Evolutionary conservation across 2,113 vertebrate genomes (phyloP).

Genomic region (Syngnathus typhle): DNA sequence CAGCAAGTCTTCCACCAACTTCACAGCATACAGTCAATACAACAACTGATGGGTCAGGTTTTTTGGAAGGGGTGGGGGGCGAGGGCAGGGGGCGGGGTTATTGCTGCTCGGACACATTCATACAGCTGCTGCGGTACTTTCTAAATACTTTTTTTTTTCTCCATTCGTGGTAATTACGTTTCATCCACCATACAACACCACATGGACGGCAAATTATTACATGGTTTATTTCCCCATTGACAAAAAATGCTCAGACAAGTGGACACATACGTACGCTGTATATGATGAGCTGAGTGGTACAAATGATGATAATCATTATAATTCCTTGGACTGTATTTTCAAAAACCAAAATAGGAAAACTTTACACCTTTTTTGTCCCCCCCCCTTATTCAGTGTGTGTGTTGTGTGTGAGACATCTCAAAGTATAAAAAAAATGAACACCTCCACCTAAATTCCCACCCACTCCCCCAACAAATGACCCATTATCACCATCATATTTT

Average conservation of each 20-base stretch:
- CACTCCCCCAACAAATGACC: conserved; percentile 47
- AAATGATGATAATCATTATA: conserved; percentile 15
- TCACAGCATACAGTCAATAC: conserved; percentile 41
- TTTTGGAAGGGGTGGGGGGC: conserved; percentile 35
- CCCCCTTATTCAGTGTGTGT: conserved; percentile 48
- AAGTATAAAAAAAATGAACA: conserved; percentile 66
- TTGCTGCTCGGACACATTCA: conserved; percentile 70
- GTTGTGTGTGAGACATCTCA: conserved; percentile 56
- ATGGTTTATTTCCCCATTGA: conserved; percentile 49
- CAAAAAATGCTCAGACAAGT: conserved; percentile 38
- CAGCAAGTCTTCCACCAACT: conserved; percentile 27
- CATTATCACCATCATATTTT: conserved; percentile 50
- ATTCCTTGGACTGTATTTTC: conserved; percentile 49
- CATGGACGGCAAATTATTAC: conserved; percentile 54
- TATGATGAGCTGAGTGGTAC: conserved; percentile 31
- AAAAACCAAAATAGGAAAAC: conserved; percentile 76
- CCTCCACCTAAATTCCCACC: conserved; percentile 23
- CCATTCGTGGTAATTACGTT: conserved; percentile 62
- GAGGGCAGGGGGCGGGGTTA: conserved; percentile 51
- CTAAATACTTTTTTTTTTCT: conserved; percentile 54
- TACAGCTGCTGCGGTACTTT: conserved; percentile 38
- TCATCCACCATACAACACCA: conserved; percentile 33
- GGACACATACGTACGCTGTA: conserved; percentile 41
- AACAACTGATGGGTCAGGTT: conserved; percentile 47
- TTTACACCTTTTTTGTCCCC: conserved; percentile 51